phyloP scores from a whole-genome alignment of 2,888 invertebrate species.

The Dryomyza anilis region DNA sequence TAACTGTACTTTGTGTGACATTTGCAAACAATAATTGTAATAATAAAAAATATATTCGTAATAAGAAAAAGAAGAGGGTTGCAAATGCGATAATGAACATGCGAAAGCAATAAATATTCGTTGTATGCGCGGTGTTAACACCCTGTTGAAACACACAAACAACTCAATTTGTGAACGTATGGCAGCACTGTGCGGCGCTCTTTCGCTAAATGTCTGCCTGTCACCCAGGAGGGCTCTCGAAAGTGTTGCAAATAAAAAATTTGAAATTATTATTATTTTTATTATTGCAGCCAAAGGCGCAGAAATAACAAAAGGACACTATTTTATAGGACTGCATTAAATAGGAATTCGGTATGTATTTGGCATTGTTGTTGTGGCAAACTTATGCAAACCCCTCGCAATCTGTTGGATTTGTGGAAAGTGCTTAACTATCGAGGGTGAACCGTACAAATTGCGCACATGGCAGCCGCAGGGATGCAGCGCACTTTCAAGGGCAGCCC shows the following conservation, averaged over 20 bases:
- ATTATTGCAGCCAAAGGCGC: too few species aligned
- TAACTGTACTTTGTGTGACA: conserved; percentile 12
- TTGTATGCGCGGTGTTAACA: conserved; percentile 13
- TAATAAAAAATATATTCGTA: neutral
- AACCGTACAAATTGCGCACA: too few species aligned
- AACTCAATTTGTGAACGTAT: conserved; percentile 16
- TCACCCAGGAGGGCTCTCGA: too few species aligned
- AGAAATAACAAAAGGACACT: too few species aligned
- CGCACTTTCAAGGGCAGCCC: neutral
- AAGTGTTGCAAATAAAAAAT: conserved; percentile 3
- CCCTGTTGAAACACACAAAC: conserved; percentile 14
- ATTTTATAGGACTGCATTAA: too few species aligned
- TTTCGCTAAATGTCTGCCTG: too few species aligned
- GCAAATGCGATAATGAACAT: conserved; percentile 7
- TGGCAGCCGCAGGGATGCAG: neutral
- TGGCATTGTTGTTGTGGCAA: too few species aligned
- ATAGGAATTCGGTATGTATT: too few species aligned
- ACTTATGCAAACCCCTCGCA: too few species aligned
- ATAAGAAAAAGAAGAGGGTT: neutral
- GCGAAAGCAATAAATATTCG: conserved; percentile 5
- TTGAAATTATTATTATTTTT: too few species aligned
- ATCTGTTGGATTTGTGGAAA: too few species aligned
- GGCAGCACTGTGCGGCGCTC: conserved; percentile 4
- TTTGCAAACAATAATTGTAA: neutral
- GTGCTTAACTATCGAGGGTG: too few species aligned